Evolutionary conservation across 2,113 vertebrate genomes (phyloP), one percentile per base, ranked within the genome.

Genomic region (Lontra canadensis): DNA sequence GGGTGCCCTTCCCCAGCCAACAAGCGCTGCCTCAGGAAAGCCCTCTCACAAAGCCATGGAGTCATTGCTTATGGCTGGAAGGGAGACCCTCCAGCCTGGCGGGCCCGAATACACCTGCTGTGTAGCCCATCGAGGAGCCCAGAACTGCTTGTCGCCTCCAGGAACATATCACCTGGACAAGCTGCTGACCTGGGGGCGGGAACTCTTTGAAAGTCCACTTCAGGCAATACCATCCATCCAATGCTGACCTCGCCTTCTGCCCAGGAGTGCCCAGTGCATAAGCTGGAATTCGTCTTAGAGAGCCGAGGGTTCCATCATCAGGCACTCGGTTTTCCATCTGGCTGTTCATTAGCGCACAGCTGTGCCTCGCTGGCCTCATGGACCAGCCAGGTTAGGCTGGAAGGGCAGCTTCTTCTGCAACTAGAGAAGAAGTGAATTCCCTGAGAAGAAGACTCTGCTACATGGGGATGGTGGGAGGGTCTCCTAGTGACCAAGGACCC

Each of bases 311-410:
- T 90, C 6, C 0, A 39, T 26, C 57, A 52, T 26, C 57, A 65
- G 78, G 84, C 88, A 88, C 52, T 3, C 31, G 76, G 44, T 79
- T 88, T 84, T 93, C 94, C 93, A 76, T 95, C 88, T 95, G 97
- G 78, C 82, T n/a, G 6, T 79, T 96, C 67, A 52, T 91, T 79
- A 91, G 78, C 12, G 42, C 3, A 0, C 93, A 83, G 88, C 93
- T 97, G 65, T 39, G 39, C 83, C 61, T 90, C 0, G 0, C 89
- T 0, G 1, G 39, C 69, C 59, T 74, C 36, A 2, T 7, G 87
- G 71, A 26, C 80, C 94, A 83, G 65, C 47, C 78, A 78, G 78
- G 39, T 69, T 67, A 59, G 57, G 34, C 55, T 89, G 52, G 36
- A 81, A 94, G 52, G 31, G 49, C 13, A 67, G 79, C 34, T 92